A percentile compares a stretch with the other conserved stretches of the same genome.
Conservation (phyloP, 2,888 invertebrate species). For the Drosophila putrida region DNA sequence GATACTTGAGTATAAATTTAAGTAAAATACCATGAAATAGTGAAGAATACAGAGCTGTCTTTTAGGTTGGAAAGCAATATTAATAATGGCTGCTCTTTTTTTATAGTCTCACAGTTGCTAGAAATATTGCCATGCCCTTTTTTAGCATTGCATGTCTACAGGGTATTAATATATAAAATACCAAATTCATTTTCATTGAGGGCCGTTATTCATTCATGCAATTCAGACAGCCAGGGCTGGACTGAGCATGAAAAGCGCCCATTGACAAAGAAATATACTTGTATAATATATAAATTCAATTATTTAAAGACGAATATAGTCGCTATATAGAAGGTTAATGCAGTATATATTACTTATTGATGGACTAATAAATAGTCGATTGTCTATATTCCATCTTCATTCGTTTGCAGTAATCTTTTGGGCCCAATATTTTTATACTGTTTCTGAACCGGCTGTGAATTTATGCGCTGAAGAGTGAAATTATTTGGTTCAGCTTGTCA, state of each 20-base stretch:
- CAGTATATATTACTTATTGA: no score
- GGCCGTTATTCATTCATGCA: conserved; percentile 31
- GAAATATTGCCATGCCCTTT: not conserved
- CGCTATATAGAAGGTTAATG: no score
- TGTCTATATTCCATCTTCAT: not conserved
- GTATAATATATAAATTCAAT: not conserved
- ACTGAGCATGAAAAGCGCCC: not conserved
- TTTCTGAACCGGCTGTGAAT: not conserved
- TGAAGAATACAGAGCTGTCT: not conserved
- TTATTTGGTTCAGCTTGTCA: conserved; percentile 31
- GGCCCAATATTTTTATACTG: not conserved
- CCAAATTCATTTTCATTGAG: conserved; percentile 30
- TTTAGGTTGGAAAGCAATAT: no score
- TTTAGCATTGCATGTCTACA: not conserved
- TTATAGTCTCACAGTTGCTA: not conserved
- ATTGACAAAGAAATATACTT: not conserved
- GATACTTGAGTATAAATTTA: not conserved
- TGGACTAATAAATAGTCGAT: no score
- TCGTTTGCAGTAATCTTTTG: not conserved
- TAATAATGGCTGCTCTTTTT: no score
- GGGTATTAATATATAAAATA: conserved; percentile 20
- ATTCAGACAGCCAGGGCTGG: conserved; percentile 10
- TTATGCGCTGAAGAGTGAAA: not conserved
- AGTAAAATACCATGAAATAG: not conserved
- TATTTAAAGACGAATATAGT: not conserved